Evolutionary conservation across 1,140 invertebrate genomes (phyloP), one percentile per base, ranked within the genome.

Genomic region (Mya arenaria): DNA sequence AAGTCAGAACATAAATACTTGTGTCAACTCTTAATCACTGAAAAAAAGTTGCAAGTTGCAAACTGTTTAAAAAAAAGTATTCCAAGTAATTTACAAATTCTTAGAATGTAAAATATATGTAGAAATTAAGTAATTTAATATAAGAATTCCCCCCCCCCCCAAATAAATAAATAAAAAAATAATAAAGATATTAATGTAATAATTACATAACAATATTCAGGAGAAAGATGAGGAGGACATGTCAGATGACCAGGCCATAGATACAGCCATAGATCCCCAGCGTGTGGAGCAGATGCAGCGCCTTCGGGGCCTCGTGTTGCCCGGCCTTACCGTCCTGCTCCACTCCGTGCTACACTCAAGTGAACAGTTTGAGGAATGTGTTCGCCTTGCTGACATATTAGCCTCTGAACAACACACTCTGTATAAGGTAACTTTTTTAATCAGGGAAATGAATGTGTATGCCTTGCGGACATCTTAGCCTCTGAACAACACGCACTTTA

Each of bases 261-360:
- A n/a, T n/a, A n/a, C n/a, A n/a, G n/a, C n/a, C n/a, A n/a, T n/a
- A n/a, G n/a, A n/a, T n/a, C n/a, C 13, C n/a, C 23, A 48, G 30
- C 91, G 95, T 0, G 78, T 86, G 58, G 82, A 93, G 55, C 96
- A 98, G 89, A 93, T 98, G 92, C 93, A 95, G 41, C 94, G 95
- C 84, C 92, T 99, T 15, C 94, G 97, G 71, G 95, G 95, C 84
- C 93, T 96, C 10, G 97, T 96, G 88, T 95, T 99, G 86, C 97
- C 97, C 4, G 89, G 89, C 94, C 94, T 97, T 58, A 95, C 95
- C 4, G 93, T 97, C 58, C 93, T 98, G 13, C 93, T 98, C 4
- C 95, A 97, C 84, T 96, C 95, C 60, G 95, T 98, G 8, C 94
- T 98, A 89, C 95, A 95, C 58, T 94, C 94, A 83, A 96, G 96